Evolutionary conservation across 2,797 vertebrate genomes (phyloP).

Genomic region (Picus viridis): DNA sequence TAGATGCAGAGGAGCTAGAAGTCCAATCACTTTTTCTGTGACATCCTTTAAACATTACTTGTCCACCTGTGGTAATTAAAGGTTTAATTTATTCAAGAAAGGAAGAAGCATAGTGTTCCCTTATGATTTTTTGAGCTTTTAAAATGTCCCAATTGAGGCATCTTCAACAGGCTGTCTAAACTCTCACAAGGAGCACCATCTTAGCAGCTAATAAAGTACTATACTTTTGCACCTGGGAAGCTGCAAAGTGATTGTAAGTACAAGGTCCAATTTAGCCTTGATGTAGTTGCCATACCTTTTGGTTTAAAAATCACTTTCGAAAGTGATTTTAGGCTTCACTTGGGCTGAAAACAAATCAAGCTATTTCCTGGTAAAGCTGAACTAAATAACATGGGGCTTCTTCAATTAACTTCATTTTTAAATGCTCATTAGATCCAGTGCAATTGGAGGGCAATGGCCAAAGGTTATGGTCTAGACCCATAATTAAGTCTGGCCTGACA

Average conservation of each 20-base stretch:
- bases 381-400: not conserved
- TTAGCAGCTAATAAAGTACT: not conserved
- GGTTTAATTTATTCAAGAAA: not conserved
- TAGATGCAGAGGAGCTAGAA: not conserved
- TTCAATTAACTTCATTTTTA: not conserved
- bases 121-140: not conserved
- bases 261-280: not conserved
- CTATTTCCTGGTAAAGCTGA: not conserved
- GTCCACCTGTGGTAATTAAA: not conserved
- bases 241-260: not conserved
- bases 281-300: not conserved
- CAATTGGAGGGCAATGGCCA: not conserved
- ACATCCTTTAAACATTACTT: not conserved
- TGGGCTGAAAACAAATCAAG: not conserved
- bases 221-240: not conserved
- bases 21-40: not conserved
- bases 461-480: not conserved
- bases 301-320: not conserved
- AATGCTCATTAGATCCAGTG: not conserved
- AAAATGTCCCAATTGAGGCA: not conserved
- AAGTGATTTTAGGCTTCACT: not conserved
- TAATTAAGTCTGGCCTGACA: not conserved
- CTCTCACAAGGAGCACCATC: not conserved
- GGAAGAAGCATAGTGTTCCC: not conserved
- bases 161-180: not conserved